phyloP scores from a whole-genome alignment of 2,888 invertebrate genomes.

The Megastigmus dorsalis region DNA sequence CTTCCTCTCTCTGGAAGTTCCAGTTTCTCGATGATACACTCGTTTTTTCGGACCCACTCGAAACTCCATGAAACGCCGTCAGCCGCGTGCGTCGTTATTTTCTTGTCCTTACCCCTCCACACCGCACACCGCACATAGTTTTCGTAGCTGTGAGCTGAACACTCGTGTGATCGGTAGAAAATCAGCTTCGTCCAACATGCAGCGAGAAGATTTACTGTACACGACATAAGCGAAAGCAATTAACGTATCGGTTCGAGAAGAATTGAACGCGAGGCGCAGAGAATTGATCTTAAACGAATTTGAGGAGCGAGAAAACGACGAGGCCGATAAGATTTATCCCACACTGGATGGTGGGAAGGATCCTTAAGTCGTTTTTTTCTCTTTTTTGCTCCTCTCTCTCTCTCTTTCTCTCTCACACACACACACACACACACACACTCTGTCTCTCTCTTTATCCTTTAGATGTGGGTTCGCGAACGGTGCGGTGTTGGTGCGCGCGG shows the following conservation, averaged over 20 bases:
- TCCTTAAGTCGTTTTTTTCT: no score
- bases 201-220: no score
- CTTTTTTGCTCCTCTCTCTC: no score
- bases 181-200: no score
- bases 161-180: neutral
- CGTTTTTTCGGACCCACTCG: conserved; percentile 34
- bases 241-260: no score
- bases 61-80: conserved; percentile 8
- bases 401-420: neutral
- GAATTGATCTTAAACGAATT: conserved; percentile 29
- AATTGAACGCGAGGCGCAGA: no score
- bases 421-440: neutral
- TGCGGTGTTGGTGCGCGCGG: neutral
- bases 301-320: conserved; percentile 17
- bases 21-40: conserved; percentile 45
- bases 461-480: neutral
- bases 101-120: neutral
- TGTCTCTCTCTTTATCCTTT: neutral
- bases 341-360: neutral
- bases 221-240: no score
- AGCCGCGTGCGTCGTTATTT: neutral
- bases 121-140: neutral
- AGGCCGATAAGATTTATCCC: conserved; percentile 24
- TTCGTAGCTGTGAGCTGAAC: neutral
- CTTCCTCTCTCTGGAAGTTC: conserved; percentile 22